Percentiles rank a stretch among this genome's conserved stretches.
Evolutionary conservation across 1,140 invertebrate species (phyloP).

Genomic region (Philopotamus ludificatus): DNA sequence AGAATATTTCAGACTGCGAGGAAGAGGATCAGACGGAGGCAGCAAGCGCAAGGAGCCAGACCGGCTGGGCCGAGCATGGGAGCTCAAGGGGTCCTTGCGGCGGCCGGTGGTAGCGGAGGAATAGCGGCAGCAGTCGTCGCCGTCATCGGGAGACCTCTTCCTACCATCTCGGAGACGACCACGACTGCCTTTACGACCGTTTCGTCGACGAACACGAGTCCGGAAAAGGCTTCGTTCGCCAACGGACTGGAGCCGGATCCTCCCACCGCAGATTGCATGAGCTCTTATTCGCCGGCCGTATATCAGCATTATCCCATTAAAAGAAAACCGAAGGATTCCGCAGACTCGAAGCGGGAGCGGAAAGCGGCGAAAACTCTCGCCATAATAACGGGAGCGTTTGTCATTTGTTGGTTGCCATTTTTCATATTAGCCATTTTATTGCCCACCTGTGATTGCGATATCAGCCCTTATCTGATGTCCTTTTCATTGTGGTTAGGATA

Average conservation of each 20-base stretch:
- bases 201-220: slow-evolving; percentile 69
- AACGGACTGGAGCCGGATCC: slow-evolving; percentile 68
- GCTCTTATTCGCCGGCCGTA: slow-evolving; percentile 46
- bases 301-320: slow-evolving; percentile 54
- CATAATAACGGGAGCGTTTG: slow-evolving; percentile 87
- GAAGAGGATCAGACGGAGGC: slow-evolving; percentile 73
- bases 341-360: slow-evolving; percentile 79
- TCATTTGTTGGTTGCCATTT: slow-evolving; percentile 86
- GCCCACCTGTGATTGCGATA: slow-evolving; percentile 66
- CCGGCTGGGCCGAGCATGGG: slow-evolving; percentile 54
- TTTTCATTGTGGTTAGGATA: slow-evolving; percentile 82
- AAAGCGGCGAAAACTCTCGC: slow-evolving; percentile 90
- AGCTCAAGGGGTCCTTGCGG: slow-evolving; percentile 55
- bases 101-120: slow-evolving; percentile 63
- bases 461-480: slow-evolving; percentile 62
- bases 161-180: slow-evolving; percentile 65
- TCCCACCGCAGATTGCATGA: slow-evolving; percentile 58
- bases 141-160: slow-evolving; percentile 68
- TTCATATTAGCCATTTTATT: slow-evolving; percentile 85
- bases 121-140: slow-evolving; percentile 72
- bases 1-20: slow-evolving; percentile 85
- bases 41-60: slow-evolving; percentile 57
- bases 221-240: slow-evolving; percentile 65
- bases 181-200: slow-evolving; percentile 65
- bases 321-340: slow-evolving; percentile 65